phyloP scores from a whole-genome alignment of 2,888 invertebrate species.

The Molanna angustata region DNA sequence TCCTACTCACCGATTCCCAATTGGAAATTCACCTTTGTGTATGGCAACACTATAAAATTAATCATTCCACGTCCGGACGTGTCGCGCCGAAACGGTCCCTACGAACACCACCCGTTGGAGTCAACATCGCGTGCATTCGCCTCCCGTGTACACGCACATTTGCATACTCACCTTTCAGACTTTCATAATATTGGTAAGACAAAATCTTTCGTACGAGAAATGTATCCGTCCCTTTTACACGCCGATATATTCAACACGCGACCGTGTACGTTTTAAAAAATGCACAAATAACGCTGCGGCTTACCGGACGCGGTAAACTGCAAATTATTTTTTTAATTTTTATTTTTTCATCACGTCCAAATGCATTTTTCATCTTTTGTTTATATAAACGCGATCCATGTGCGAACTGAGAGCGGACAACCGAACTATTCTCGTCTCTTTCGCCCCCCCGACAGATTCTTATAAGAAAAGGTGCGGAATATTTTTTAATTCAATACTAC shows the following conservation, averaged over 20 bases:
- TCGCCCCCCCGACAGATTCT: conserved; percentile 18
- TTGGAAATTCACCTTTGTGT: conserved; percentile 26
- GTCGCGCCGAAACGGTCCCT: conserved; percentile 17
- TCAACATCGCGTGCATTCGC: conserved; percentile 4
- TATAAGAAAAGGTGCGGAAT: conserved; percentile 22
- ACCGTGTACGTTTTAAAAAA: conserved; percentile 1
- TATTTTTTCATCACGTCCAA: too few species aligned
- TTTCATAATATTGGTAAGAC: conserved; percentile 28
- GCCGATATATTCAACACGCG: too few species aligned
- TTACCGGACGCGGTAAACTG: too few species aligned
- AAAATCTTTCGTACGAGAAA: conserved; percentile 27
- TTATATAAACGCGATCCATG: too few species aligned
- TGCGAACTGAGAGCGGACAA: too few species aligned
- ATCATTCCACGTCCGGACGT: conserved; percentile 17
- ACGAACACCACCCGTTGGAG: conserved; percentile 2
- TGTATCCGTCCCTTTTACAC: conserved; percentile 26
- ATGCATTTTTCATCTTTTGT: too few species aligned
- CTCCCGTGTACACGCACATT: conserved; percentile 29
- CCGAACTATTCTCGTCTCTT: too few species aligned
- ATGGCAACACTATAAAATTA: conserved; percentile 29
- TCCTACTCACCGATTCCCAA: conserved; percentile 23
- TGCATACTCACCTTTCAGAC: conserved; percentile 32
- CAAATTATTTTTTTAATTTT: too few species aligned
- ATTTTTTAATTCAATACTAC: conserved; percentile 25
- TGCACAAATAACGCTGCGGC: too few species aligned